Percentiles rank a stretch among this genome's conserved stretches.
These are phyloP conservation scores for Hedychridium roseum DNA, from an alignment of 2,888 invertebrate genomes.

Conservation along the genomic window DNA sequence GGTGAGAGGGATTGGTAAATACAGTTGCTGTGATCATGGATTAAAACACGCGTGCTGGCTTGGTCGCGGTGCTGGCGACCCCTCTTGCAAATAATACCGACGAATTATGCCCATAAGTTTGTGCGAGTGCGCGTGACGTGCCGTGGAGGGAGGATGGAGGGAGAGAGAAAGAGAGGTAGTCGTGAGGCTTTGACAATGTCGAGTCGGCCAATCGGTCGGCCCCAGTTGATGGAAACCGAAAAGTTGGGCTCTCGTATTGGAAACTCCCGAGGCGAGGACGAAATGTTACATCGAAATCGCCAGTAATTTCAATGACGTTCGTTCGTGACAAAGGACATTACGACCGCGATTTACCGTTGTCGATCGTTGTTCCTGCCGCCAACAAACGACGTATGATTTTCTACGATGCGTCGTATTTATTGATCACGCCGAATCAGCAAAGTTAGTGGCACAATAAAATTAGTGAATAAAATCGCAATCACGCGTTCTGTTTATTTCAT, in stretches of 20 bases:
- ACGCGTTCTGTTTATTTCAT: no score
- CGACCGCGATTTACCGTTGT: no score
- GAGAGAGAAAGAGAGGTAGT: slow-evolving; percentile 19
- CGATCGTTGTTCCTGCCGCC: no score
- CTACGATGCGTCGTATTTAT: no score
- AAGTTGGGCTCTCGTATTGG: slow-evolving; percentile 31
- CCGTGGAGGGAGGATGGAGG: slow-evolving; percentile 25
- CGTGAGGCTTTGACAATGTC: slow-evolving; percentile 42
- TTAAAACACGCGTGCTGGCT: slow-evolving; percentile 33
- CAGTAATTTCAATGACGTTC: no score
- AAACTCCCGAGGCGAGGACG: slow-evolving; percentile 16
- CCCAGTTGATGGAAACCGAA: slow-evolving; percentile 44
- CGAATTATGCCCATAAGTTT: slow-evolving; percentile 48
- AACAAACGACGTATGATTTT: no score
- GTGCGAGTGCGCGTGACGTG: slow-evolving; percentile 50
- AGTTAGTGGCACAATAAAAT: no score
- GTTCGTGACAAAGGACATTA: no score
- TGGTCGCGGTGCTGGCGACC: slow-evolving; percentile 21
- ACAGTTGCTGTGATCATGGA: slow-evolving; percentile 36
- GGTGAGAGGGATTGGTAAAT: slow-evolving; percentile 14
- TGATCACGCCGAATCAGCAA: no score
- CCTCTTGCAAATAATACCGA: slow-evolving; percentile 37
- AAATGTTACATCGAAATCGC: no score
- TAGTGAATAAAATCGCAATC: no score
- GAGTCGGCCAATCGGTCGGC: slow-evolving; percentile 45